Conservation (phyloP, 2,113 vertebrate genomes). For the Miniopterus natalensis region DNA sequence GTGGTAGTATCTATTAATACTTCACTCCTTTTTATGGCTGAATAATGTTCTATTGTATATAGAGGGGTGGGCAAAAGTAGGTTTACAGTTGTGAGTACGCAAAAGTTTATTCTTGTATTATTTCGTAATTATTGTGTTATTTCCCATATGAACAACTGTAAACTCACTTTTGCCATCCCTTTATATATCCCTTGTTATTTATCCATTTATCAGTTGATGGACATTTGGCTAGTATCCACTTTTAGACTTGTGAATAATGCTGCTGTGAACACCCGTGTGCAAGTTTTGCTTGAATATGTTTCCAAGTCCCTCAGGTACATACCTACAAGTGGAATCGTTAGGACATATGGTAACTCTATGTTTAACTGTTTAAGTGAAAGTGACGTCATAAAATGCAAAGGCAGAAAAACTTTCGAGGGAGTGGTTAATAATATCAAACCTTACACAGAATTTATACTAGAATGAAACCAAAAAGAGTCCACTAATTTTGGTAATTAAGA, state of each 20-base stretch:
- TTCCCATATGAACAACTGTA: neutral
- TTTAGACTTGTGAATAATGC: neutral
- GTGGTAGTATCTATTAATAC: neutral
- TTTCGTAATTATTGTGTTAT: neutral
- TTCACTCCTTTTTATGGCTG: neutral
- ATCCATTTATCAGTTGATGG: neutral
- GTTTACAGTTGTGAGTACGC: neutral
- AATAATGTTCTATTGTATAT: neutral
- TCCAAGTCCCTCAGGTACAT: neutral
- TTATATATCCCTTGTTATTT: neutral
- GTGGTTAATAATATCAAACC: constrained; percentile 6
- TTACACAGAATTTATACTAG: neutral
- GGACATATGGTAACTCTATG: neutral
- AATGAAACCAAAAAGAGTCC: neutral
- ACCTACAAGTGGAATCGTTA: neutral
- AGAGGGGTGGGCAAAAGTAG: neutral
- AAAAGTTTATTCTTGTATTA: neutral
- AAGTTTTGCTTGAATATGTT: neutral
- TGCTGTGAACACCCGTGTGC: neutral
- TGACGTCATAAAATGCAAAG: neutral
- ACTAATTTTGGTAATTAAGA: constrained; percentile 3
- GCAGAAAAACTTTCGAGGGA: neutral
- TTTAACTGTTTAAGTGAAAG: neutral
- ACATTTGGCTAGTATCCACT: neutral
- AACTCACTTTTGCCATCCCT: neutral